Evolutionary conservation across 2,113 vertebrate species (phyloP), one percentile per base, ranked within the genome.

Genomic region (Boleophthalmus pectinirostris): DNA sequence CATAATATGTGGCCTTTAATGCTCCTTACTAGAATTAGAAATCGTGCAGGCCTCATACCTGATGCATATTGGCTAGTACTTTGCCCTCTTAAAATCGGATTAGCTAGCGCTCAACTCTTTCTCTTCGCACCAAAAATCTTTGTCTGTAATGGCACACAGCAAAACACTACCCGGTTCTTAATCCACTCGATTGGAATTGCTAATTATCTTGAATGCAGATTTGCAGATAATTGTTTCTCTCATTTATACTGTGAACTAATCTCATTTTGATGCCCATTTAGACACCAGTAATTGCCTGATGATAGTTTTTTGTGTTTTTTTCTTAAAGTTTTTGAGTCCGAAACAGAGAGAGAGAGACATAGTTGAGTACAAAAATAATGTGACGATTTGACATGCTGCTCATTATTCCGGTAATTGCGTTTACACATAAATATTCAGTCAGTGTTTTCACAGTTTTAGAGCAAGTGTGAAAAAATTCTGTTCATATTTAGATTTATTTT

Each of bases 151-250:
- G 85, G 81, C 80, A 82, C 78, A 79, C 77, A 60, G 79, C 58
- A 68, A 85, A 90, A 89, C 78, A 80, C 74, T 81, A 79, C 80
- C 68, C 78, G 65, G 61, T 84, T 87, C 67, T 76, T 85, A 91
- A 88, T 85, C 80, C 69, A 82, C 85, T 77, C 51, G 18, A 87
- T 86, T 81, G 78, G 82, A 86, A 90, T 88, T 83, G 82, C 77
- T 87, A 84, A 90, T 87, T 82, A 87, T 82, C 83, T 82, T 78
- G 78, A 85, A 87, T 85, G 82, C 77, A 86, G 76, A 90, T 88
- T 90, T 77, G 70, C 74, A 73, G 84, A 81, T 89, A 82, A 87
- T 88, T 84, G 80, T 83, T n/a, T 74, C 80, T 72, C 78, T 73
- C 74, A 47, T 83, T 87, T 87, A 77, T 81, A 69, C 58, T 65